phyloP scores from a whole-genome alignment of 2,113 vertebrate genomes.

The Maccullochella peelii region DNA sequence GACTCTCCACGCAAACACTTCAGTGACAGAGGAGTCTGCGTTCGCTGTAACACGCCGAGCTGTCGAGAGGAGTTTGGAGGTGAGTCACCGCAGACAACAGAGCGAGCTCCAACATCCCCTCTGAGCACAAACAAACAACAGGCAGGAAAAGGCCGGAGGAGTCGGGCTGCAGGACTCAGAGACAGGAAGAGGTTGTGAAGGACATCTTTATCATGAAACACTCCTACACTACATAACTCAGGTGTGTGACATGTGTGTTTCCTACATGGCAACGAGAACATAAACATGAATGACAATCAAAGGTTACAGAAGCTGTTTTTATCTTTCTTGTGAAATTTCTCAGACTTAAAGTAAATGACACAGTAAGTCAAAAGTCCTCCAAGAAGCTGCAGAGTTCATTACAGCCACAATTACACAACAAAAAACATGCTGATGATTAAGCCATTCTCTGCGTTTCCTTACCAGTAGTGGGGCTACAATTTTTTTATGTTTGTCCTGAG shows the following conservation, averaged over 20 bases:
- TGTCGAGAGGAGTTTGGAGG: slow-evolving; percentile 44
- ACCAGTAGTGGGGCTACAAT: too few relatives aligned
- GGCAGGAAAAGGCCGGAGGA: slow-evolving; percentile 14
- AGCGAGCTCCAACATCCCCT: slow-evolving; percentile 34
- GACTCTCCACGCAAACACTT: slow-evolving; percentile 39
- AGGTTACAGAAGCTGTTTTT: too few relatives aligned
- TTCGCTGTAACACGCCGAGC: neutral
- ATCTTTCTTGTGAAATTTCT: neutral
- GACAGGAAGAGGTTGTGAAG: neutral
- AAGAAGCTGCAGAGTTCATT: too few relatives aligned
- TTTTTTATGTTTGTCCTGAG: too few relatives aligned
- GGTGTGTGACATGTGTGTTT: neutral
- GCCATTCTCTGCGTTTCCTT: too few relatives aligned
- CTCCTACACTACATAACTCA: neutral
- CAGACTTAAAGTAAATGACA: neutral
- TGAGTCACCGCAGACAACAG: slow-evolving; percentile 47
- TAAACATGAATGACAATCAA: too few relatives aligned
- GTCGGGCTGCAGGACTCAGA: neutral
- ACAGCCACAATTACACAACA: too few relatives aligned
- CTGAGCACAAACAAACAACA: slow-evolving; percentile 23
- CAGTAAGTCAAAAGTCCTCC: too few relatives aligned
- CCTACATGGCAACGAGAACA: neutral
- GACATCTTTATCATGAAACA: neutral
- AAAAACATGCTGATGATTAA: too few relatives aligned
- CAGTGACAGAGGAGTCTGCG: slow-evolving; percentile 31